Evolutionary conservation across 2,888 invertebrate species (phyloP), one percentile per base, ranked within the genome.

Genomic region (Erebia ligea): DNA sequence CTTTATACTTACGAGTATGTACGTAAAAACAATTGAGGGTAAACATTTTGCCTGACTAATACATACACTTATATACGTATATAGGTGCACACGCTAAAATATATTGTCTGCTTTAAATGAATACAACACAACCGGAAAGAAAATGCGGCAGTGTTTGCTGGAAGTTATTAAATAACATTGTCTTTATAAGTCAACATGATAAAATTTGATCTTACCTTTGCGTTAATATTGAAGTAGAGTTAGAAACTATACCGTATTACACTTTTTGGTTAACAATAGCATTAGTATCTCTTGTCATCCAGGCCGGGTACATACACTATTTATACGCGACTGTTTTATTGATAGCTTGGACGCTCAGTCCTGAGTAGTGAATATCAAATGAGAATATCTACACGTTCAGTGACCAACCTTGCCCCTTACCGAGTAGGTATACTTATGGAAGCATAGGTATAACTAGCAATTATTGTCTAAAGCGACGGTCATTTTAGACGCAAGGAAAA

Each of bases 361-460:
- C 78, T 83, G 80, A 79, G 82, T 80, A 82, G 86, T 85, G 87
- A 86, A 87, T 88, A 81, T 81, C 87, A 89, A 90, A 89, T 89
- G 90, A 89, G 87, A 84, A 89, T 88, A 89, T 88, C 85, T 83
- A 83, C 77, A 77, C 81, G 80, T 81, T 79, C 79, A 76, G 59
- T 70, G 68, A 69, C 71, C 67, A 72, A 59, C 69, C 72, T 72
- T 68, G 73, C 67, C 65, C 67, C 66, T 72, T 50, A 65, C 56
- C 67, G 58, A 50, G 21, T 61, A 48, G 34, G 34, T 34, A 34
- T 34, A 34, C 25, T 25, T 67, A 69, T 70, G 56, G 48, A 62
- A 58, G 67, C 54, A 61, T 71, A 58, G 50, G 67, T 67, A 67
- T 71, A 67, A 67, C 50, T 40, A 67, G 25, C 56, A 54, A 62